Base-by-base conservation (phyloP, 2,888 invertebrate genomes). In the Thecophora atra region DNA sequence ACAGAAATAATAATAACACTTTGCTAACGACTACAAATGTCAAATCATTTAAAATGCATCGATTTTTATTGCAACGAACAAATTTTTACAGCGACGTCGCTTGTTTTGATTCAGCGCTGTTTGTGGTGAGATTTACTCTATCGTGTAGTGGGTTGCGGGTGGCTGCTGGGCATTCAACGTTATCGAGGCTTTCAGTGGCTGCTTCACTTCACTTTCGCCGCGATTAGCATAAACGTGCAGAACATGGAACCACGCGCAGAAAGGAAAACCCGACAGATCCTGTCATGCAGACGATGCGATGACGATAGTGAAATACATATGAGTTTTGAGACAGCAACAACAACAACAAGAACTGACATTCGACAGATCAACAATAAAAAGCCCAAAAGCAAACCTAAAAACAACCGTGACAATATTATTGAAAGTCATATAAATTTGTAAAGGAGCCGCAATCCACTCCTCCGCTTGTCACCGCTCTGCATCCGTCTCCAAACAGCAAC, bases 251-350 rank as follows among this genome's bases (percentile, higher is more conserved):
- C 51, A 52, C 42, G 56, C 68, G 19, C 37, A 68, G 62, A 37
- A 63, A 70, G 52, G 70, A 52, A 63, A 62, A 63, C n/a, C n/a
- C 30, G 24, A 37, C 37, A 37, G 47, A 64, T 17, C 42, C 26
- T 28, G 44, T 28, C 60, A 60, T 60, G 60, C 30, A 28, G 60
- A 60, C 60, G 56, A 47, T n/a, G 17, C 52, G 58, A 68, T 58
- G 56, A 37, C 19, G 68, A 42, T 52, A 68, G 30, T 26, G 26
- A n/a, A 24, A 26, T 64, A 28, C 64, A 64, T 37, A 52, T 63
- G 47, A 42, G 47, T 52, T 70, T 47, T n/a, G 17, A 13, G 77
- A 77, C 79, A 80, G 71, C 73, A 66, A 60, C 73, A 76, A 72
- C 72, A 72, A 70, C 74, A 78, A 70, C 73, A 72, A 26, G 74